Conservation (phyloP, 2,113 vertebrate genomes). For the Chamaetylas fuelleborni region DNA sequence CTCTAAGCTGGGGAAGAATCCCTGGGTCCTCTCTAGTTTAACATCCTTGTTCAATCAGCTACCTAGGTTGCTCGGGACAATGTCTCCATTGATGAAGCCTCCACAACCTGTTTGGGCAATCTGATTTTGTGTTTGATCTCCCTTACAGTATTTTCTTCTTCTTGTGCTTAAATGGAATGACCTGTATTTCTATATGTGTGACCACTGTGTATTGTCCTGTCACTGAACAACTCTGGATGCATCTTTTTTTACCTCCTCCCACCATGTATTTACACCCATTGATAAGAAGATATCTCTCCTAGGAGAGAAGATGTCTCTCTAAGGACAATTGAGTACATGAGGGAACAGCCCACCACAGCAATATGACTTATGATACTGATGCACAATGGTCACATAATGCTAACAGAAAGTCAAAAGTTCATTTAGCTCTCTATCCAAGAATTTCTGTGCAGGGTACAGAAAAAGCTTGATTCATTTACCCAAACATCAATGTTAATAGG, state of each 20-base stretch:
- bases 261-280: neutral
- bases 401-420: neutral
- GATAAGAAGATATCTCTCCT: neutral
- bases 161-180: neutral
- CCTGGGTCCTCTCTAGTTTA: neutral
- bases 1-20: neutral
- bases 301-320: too few species aligned
- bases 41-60: neutral
- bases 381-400: neutral
- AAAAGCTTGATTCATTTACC: neutral
- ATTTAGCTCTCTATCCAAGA: neutral
- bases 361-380: too few species aligned
- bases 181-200: neutral
- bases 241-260: neutral
- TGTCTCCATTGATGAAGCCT: neutral
- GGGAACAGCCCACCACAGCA: accelerated
- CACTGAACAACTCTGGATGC: neutral
- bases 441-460: neutral
- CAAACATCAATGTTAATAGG: neutral
- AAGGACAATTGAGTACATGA: neutral
- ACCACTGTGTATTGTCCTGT: neutral
- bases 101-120: neutral
- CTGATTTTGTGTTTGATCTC: neutral
- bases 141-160: neutral
- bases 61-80: neutral